Evolutionary conservation across 2,113 vertebrate genomes (phyloP).

Genomic region (Tiliqua scincoides): DNA sequence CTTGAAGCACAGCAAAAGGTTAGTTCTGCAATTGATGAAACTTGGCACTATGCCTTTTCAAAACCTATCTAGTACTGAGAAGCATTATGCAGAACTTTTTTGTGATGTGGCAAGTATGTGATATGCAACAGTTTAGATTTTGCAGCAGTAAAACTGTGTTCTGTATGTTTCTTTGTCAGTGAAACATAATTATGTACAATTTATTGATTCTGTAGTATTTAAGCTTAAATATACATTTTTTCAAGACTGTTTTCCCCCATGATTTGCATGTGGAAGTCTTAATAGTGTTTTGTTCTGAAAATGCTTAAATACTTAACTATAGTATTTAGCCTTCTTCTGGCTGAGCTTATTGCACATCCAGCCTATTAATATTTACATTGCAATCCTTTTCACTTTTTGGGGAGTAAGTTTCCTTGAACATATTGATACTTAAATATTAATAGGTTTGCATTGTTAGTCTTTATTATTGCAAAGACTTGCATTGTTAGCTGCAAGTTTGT

Average conservation of each 20-base stretch:
- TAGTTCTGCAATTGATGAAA: constrained; percentile 65
- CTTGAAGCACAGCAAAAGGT: constrained; percentile 89
- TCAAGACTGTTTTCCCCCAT: neutral
- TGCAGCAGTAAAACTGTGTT: neutral
- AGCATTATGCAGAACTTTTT: neutral
- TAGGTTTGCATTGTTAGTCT: neutral
- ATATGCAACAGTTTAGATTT: neutral
- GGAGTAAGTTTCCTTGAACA: too few species aligned
- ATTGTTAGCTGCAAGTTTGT: neutral
- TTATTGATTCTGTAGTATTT: neutral
- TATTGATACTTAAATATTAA: too few species aligned
- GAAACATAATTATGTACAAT: neutral
- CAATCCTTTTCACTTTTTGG: too few species aligned
- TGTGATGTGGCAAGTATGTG: too few species aligned
- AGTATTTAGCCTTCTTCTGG: neutral
- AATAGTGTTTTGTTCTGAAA: neutral
- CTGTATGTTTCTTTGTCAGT: neutral
- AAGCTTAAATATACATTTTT: neutral
- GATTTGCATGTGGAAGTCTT: neutral
- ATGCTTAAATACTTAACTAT: neutral
- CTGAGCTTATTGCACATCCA: neutral
- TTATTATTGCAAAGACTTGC: too few species aligned
- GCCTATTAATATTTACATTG: neutral
- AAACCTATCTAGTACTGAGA: neutral
- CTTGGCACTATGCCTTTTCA: constrained; percentile 23